These are phyloP conservation scores for Stichopus horrens DNA, from an alignment of 53 echinoderm and acorn worm genomes.

Conservation along the genomic window DNA sequence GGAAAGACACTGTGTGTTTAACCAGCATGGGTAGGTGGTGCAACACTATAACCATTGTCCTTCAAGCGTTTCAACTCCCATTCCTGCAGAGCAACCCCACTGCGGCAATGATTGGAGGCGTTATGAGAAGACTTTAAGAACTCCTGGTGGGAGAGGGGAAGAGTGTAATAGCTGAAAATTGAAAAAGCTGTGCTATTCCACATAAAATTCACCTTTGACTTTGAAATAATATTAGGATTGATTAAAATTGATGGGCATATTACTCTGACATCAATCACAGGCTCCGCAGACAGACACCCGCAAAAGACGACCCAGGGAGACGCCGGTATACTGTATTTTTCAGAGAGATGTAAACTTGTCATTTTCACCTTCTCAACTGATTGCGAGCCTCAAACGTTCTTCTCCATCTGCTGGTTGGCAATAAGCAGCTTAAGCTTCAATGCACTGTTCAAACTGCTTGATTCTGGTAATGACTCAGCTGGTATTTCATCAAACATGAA, in stretches of 20 bases:
- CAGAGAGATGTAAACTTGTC: too few species aligned
- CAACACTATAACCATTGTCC: slow-evolving; percentile 19
- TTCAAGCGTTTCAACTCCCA: background rate
- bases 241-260: background rate
- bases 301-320: too few species aligned
- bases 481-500: too few species aligned
- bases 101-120: background rate
- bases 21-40: slow-evolving; percentile 11
- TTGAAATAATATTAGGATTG: background rate
- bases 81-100: background rate
- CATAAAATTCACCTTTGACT: background rate
- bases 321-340: too few species aligned
- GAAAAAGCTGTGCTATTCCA: slow-evolving; percentile 15
- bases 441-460: too few species aligned
- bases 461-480: too few species aligned
- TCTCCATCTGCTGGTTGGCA: too few species aligned
- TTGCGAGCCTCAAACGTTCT: too few species aligned
- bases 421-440: too few species aligned
- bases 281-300: too few species aligned
- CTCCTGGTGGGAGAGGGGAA: slow-evolving; percentile 5
- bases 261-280: too few species aligned
- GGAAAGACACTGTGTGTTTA: background rate
- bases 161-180: slow-evolving; percentile 28
- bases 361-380: too few species aligned
- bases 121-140: background rate